Evolutionary conservation across 2,888 invertebrate species (phyloP), one percentile per base, ranked within the genome.

Genomic region (Leptopilina syphax): DNA sequence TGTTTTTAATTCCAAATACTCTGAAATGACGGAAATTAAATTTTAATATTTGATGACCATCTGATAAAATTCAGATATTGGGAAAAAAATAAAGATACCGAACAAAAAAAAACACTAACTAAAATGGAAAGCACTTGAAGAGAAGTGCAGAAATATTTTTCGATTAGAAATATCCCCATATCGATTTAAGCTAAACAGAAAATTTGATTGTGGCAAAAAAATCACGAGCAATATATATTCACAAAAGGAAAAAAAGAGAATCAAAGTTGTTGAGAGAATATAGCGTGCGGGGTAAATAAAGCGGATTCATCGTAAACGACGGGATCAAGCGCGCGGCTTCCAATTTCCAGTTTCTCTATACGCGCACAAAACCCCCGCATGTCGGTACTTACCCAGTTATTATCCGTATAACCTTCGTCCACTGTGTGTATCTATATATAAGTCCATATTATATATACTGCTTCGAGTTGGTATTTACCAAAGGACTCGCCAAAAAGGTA

Each of bases 311-410:
- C 9, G 57, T 57, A 73, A 73, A 73, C 34, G 73, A 54, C 34
- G 13, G 41, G 57, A 73, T 73, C 54, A 73, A 73, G 57, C 57
- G 57, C 57, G 54, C 57, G 27, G 57, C 54, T 73, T 57, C 34
- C 70, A 73, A 73, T 73, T 73, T 54, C 73, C 73, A 73, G 57
- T 73, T 67, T 13, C 70, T 7, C 73, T 73, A 44, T 44, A 27
- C 57, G 57, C 12, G 8, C 27, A 70, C 47, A 70, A 54, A 70
- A 34, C 34, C 54, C 50, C 24, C 50, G 70, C 50, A 70, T 70
- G 70, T 27, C 0, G 7, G 27, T 70, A 70, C 70, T 70, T 70
- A 27, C 54, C 68, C 27, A 70, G 50, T 70, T 70, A 54, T 70
- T 70, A 54, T 54, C 70, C 68, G 54, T 50, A 34, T 34, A 70